phyloP scores from a whole-genome alignment of 1,140 invertebrate genomes.

The Drosophila kikkawai region DNA sequence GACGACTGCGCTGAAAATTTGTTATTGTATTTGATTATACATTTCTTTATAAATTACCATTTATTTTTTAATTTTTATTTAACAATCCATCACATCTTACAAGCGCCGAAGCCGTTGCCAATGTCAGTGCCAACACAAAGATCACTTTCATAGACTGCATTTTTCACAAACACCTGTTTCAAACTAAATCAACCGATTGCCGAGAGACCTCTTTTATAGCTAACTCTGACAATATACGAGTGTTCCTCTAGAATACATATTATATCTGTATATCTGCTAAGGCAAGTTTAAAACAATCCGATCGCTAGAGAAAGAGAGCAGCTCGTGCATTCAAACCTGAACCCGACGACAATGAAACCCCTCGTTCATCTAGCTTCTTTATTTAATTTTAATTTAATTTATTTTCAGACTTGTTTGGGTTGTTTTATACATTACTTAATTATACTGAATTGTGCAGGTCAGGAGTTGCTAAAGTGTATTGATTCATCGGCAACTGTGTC shows the following conservation, averaged over 20 bases:
- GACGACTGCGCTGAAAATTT: background rate
- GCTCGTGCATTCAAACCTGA: conserved; percentile 6
- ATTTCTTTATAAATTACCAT: too few species aligned
- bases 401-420: background rate
- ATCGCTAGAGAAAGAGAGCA: background rate
- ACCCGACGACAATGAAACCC: background rate
- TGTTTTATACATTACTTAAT: background rate
- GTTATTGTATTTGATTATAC: background rate
- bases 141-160: conserved; percentile 13
- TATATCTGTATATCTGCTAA: background rate
- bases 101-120: background rate
- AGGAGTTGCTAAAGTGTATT: background rate
- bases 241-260: background rate
- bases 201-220: conserved; percentile 1
- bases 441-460: conserved; percentile 5
- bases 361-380: background rate
- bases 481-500: background rate
- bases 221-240: background rate
- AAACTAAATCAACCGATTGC: conserved; percentile 1
- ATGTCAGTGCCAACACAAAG: background rate
- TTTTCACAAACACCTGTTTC: conserved; percentile 2
- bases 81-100: background rate
- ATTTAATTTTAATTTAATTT: background rate
- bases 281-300: background rate
- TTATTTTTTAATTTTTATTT: too few species aligned